Conservation (phyloP, 1,140 invertebrate genomes). For the Scaptodrosophila lebanonensis region DNA sequence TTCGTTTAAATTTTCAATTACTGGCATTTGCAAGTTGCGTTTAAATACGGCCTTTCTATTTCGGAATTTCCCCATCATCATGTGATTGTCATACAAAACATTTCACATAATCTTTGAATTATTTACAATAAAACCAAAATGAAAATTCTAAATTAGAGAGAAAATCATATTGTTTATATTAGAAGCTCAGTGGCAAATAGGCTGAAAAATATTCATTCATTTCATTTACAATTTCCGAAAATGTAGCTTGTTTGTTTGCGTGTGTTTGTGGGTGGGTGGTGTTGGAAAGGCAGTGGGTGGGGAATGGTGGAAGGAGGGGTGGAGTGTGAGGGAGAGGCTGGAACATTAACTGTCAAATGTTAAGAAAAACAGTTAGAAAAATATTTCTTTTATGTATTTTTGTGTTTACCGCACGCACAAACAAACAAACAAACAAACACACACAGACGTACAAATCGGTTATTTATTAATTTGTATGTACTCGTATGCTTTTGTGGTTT, state of each 20-base stretch:
- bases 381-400: conserved; percentile 39
- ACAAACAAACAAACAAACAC: too few species aligned
- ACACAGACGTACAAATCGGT: conserved; percentile 19
- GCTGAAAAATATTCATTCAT: conserved; percentile 50
- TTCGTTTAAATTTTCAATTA: conserved; percentile 30
- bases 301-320: too few species aligned
- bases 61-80: conserved; percentile 69
- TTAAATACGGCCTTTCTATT: conserved; percentile 36
- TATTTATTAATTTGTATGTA: conserved; percentile 8
- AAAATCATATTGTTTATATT: conserved; percentile 57
- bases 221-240: conserved; percentile 45
- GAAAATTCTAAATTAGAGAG: conserved; percentile 43
- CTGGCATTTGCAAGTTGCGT: conserved; percentile 41
- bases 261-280: too few species aligned
- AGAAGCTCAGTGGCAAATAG: conserved; percentile 67
- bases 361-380: conserved; percentile 65
- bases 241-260: too few species aligned
- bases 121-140: conserved; percentile 58
- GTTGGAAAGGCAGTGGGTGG: too few species aligned
- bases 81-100: conserved; percentile 78
- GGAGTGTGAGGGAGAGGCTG: conserved; percentile 27
- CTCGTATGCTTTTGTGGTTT: conserved; percentile 20
- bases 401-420: too few species aligned
- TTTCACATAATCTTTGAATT: conserved; percentile 76
- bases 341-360: conserved; percentile 67